A percentile compares a stretch with the other conserved stretches of the same genome.
These are phyloP conservation scores for Drosophila truncata DNA, from an alignment of 1,140 invertebrate species.

Conservation along the genomic window DNA sequence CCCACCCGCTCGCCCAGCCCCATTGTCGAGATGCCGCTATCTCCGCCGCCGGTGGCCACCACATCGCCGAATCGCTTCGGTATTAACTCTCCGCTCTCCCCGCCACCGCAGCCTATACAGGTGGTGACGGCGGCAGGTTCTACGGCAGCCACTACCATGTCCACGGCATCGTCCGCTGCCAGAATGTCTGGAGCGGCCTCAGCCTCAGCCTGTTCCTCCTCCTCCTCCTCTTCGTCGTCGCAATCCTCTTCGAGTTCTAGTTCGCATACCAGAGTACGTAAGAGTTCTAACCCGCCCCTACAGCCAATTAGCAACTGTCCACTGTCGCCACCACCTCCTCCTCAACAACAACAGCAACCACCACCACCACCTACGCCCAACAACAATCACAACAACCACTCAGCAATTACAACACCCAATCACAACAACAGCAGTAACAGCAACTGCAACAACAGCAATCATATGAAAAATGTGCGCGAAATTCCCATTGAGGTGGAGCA, in stretches of 20 bases:
- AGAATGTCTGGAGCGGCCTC: conserved; percentile 52
- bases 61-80: conserved; percentile 56
- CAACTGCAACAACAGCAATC: conserved; percentile 53
- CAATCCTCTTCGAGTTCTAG: conserved; percentile 59
- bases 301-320: conserved; percentile 67
- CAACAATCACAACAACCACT: conserved; percentile 49
- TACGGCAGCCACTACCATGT: conserved; percentile 41
- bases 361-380: conserved; percentile 27
- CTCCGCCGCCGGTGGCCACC: conserved; percentile 78
- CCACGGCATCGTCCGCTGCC: conserved; percentile 68
- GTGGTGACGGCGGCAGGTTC: conserved; percentile 49
- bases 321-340: conserved; percentile 55
- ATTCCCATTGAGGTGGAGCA: conserved; percentile 85
- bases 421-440: conserved; percentile 41
- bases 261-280: conserved; percentile 82
- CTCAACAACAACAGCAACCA: conserved; percentile 31
- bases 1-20: conserved; percentile 82
- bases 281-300: conserved; percentile 78
- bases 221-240: conserved; percentile 64
- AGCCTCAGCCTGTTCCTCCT: conserved; percentile 31
- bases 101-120: conserved; percentile 80
- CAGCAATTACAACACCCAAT: conserved; percentile 47
- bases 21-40: conserved; percentile 84
- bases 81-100: conserved; percentile 62
- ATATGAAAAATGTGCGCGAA: conserved; percentile 77